Conservation (phyloP, 2,797 vertebrate species). For the Halcyon chelicuti region DNA sequence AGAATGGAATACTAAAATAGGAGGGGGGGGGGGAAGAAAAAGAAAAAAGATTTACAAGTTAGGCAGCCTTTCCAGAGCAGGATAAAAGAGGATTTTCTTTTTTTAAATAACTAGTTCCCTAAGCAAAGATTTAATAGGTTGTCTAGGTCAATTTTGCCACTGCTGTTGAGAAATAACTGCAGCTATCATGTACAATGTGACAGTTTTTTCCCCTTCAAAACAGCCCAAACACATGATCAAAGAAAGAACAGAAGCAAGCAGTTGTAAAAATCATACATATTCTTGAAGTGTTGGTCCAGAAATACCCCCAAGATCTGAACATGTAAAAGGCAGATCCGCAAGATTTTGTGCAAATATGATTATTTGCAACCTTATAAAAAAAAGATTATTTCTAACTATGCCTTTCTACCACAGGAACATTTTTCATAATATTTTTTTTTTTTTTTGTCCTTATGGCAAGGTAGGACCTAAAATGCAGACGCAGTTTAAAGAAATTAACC, state of each 20-base stretch:
- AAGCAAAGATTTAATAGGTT: background rate
- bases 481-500: background rate
- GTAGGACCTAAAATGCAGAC: background rate
- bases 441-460: background rate
- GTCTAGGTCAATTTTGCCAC: background rate
- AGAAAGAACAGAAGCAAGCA: background rate
- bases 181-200: background rate
- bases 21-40: no score
- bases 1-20: background rate
- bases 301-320: background rate
- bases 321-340: background rate
- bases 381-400: background rate
- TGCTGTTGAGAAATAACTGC: background rate
- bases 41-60: background rate
- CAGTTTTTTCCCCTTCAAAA: background rate
- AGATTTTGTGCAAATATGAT: background rate
- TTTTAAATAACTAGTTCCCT: background rate
- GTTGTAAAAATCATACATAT: background rate
- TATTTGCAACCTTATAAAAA: background rate
- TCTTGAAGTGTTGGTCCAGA: background rate
- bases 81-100: background rate
- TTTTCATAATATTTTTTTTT: background rate
- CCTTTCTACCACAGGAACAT: background rate
- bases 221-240: background rate
- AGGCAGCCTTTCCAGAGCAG: background rate